phyloP scores from a whole-genome alignment of 1,140 invertebrate genomes.

The Bombus vancouverensis region DNA sequence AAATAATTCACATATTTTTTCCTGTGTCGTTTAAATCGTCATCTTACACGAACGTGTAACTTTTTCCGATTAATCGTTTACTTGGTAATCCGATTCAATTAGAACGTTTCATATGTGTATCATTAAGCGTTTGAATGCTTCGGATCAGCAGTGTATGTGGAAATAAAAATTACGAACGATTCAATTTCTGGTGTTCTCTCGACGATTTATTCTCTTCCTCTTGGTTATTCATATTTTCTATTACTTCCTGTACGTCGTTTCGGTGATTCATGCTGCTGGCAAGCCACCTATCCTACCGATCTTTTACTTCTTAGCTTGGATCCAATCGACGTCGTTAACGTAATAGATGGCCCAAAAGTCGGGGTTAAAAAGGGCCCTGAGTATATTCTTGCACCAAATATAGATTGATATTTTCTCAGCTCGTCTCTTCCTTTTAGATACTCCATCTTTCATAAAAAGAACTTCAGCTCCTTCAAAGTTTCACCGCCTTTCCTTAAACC shows the following conservation, averaged over 20 bases:
- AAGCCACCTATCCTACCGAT: slow-evolving; percentile 10
- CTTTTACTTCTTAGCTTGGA: slow-evolving; percentile 2
- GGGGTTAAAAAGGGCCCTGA: background rate
- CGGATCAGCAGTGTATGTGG: background rate
- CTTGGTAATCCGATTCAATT: no score
- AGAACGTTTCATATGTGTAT: background rate
- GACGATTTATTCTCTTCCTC: background rate
- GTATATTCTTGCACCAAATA: background rate
- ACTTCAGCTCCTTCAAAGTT: background rate
- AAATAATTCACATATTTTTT: no score
- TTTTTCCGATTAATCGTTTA: no score
- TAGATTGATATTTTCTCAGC: background rate
- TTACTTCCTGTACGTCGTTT: slow-evolving; percentile 20
- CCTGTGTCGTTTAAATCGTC: no score
- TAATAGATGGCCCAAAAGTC: background rate
- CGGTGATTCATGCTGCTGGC: slow-evolving; percentile 41
- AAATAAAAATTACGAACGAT: background rate
- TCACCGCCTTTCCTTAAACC: background rate
- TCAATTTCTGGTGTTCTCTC: background rate
- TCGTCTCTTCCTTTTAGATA: background rate
- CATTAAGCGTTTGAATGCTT: background rate
- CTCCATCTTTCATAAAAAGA: background rate
- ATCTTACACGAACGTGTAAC: no score
- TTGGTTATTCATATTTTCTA: slow-evolving; percentile 37
- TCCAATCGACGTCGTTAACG: background rate